These are phyloP conservation scores for Mallotus villosus DNA, from an alignment of 2,797 vertebrate genomes.

Conservation along the genomic window DNA sequence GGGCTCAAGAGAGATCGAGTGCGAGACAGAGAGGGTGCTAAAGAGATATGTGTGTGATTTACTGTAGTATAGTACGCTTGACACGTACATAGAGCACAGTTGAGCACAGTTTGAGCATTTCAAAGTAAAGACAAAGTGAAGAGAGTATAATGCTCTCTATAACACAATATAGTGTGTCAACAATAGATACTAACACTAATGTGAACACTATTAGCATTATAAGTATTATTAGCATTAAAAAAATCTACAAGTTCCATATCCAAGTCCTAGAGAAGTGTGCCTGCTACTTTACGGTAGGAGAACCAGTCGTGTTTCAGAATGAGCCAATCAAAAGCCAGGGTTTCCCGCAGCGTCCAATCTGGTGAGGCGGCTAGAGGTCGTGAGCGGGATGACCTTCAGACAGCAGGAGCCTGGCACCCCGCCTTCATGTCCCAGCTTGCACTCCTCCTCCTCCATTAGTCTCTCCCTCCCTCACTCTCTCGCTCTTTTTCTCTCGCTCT, in stretches of 20 bases:
- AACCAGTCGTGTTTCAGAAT: slow-evolving; percentile 11
- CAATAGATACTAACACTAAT: too few species aligned
- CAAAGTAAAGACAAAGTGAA: too few species aligned
- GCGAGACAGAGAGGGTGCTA: not conserved
- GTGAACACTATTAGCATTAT: too few species aligned
- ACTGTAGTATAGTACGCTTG: not conserved
- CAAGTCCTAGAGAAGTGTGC: not conserved
- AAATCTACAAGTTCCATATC: too few species aligned
- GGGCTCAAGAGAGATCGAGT: not conserved
- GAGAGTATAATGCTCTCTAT: too few species aligned
- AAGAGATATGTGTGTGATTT: not conserved
- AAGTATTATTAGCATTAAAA: too few species aligned
- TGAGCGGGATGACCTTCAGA: slow-evolving; percentile 37
- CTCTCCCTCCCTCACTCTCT: not conserved
- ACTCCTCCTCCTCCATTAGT: slow-evolving; percentile 22
- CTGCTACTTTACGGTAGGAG: not conserved
- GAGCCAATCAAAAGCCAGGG: not conserved
- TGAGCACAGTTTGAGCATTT: too few species aligned
- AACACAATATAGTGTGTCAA: too few species aligned
- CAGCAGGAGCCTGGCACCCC: slow-evolving; percentile 14
- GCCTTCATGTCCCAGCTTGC: slow-evolving; percentile 14
- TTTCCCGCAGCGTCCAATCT: slow-evolving; percentile 21
- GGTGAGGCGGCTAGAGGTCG: slow-evolving; percentile 23
- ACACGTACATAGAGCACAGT: not conserved
- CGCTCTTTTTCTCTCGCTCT: slow-evolving; percentile 9